A percentile compares a stretch with the other conserved stretches of the same genome.
phyloP scores from a whole-genome alignment of 2,888 invertebrate species.

The Melieria picta region DNA sequence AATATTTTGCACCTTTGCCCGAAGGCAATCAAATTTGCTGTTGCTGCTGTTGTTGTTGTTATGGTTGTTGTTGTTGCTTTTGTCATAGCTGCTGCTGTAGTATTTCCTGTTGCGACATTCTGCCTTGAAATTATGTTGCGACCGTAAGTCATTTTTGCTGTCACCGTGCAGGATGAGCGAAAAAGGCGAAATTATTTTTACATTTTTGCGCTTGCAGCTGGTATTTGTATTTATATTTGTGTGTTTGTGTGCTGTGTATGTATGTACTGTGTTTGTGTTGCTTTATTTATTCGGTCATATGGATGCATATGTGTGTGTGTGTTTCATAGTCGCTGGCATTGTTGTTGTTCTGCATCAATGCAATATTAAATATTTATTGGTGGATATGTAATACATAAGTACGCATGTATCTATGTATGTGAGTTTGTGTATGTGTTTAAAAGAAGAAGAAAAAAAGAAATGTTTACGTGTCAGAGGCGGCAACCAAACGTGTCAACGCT shows the following conservation, averaged over 20 bases:
- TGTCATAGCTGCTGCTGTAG: not conserved
- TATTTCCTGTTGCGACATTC: not conserved
- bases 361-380: too few relatives aligned
- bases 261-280: not conserved
- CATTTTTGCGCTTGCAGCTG: not conserved
- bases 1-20: slow-evolving; percentile 25
- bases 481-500: too few relatives aligned
- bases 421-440: too few relatives aligned
- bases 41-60: not conserved
- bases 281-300: not conserved
- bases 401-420: too few relatives aligned
- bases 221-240: not conserved
- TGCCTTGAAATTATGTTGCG: slow-evolving; percentile 12
- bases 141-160: slow-evolving; percentile 13
- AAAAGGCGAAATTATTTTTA: too few relatives aligned
- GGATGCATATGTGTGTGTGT: too few relatives aligned
- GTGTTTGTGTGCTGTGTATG: not conserved
- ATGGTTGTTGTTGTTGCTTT: slow-evolving; percentile 3
- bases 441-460: too few relatives aligned
- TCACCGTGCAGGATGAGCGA: not conserved
- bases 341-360: too few relatives aligned
- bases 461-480: too few relatives aligned
- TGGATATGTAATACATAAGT: too few relatives aligned
- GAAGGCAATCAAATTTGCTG: not conserved
- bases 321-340: too few relatives aligned